Percentiles rank a stretch among this genome's conserved stretches.
Evolutionary conservation across 2,113 vertebrate genomes (phyloP).

Genomic region (Elephas maximus): DNA sequence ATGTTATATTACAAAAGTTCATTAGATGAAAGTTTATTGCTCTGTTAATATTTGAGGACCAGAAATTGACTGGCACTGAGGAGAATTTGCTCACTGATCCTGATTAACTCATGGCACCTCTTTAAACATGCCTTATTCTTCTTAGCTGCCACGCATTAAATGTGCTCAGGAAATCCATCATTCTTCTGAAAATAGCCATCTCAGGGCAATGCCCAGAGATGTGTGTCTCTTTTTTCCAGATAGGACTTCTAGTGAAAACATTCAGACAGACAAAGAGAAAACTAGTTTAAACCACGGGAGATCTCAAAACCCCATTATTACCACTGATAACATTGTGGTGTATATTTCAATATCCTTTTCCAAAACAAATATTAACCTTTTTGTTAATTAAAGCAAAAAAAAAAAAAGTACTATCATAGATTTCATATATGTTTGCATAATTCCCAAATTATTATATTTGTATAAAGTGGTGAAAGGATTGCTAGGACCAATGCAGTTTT

Average conservation of each 20-base stretch:
- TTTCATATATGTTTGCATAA: background rate
- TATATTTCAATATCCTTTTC: background rate
- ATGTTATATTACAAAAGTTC: background rate
- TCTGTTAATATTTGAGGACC: constrained; percentile 1
- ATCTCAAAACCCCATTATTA: background rate
- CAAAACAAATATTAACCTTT: constrained; percentile 24
- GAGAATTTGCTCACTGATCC: background rate
- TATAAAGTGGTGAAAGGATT: constrained; percentile 30
- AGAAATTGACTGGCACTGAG: background rate
- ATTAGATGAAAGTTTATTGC: background rate
- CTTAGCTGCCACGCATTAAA: background rate
- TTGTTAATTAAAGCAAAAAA: constrained; percentile 32
- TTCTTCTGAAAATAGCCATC: constrained; percentile 1
- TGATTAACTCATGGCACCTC: constrained; percentile 16
- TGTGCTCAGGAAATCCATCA: background rate
- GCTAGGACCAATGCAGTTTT: background rate
- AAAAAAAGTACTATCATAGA: background rate
- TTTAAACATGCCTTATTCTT: constrained; percentile 21
- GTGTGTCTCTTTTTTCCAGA: background rate
- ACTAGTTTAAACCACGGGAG: background rate
- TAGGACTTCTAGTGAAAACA: background rate
- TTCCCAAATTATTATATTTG: background rate
- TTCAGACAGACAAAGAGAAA: background rate
- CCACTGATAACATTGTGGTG: background rate
- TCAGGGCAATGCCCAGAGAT: background rate